These are phyloP conservation scores for Antedon mediterranea DNA, from an alignment of 53 echinoderm and acorn worm species.

Conservation along the genomic window DNA sequence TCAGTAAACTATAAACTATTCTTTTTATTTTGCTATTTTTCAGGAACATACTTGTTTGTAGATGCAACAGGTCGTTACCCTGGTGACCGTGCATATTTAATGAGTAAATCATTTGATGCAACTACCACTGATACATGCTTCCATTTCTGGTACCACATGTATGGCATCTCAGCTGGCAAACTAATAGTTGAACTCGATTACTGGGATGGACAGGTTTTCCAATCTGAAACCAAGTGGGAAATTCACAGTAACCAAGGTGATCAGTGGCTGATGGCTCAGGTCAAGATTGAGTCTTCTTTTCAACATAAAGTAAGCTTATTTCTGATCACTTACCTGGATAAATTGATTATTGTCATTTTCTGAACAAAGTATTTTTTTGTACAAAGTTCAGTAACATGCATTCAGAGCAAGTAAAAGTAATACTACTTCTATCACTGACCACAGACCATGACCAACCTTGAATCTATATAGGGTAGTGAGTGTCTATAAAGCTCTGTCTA, in stretches of 20 bases:
- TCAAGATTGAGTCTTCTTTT: neutral
- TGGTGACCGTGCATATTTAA: neutral
- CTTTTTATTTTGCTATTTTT: no score
- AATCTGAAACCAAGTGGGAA: neutral
- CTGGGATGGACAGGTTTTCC: neutral
- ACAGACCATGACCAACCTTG: no score
- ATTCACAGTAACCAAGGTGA: neutral
- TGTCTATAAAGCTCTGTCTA: no score
- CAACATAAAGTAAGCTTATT: neutral
- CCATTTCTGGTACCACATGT: conserved; percentile 9
- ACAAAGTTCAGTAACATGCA: no score
- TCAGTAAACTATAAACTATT: no score
- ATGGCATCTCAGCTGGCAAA: neutral
- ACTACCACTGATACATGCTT: neutral
- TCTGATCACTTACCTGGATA: no score
- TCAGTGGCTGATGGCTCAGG: neutral
- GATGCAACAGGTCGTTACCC: neutral
- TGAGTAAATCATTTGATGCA: neutral
- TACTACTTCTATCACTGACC: no score
- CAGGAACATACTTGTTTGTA: neutral
- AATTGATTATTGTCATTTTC: no score
- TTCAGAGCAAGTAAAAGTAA: no score
- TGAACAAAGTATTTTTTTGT: no score
- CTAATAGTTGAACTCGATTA: conserved; percentile 1
- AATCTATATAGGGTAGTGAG: no score